These are phyloP conservation scores for Apis cerana DNA, from an alignment of 1,140 invertebrate genomes.

Conservation along the genomic window DNA sequence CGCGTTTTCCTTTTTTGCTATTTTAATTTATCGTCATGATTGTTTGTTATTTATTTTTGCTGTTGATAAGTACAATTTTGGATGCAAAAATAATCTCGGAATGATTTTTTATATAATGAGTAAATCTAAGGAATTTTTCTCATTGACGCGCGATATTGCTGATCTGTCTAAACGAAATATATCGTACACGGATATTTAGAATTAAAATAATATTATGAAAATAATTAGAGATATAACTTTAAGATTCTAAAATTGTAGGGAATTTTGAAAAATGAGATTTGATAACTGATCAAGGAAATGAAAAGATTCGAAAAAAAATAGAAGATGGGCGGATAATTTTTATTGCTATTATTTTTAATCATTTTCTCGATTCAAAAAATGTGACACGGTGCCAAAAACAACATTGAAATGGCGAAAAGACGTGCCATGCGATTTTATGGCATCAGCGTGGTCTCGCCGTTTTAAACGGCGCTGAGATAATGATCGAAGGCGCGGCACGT, in stretches of 20 bases:
- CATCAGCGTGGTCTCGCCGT: conserved; percentile 10
- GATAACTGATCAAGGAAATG: background rate
- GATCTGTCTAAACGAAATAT: no score
- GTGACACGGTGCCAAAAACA: background rate
- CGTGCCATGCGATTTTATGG: conserved; percentile 43
- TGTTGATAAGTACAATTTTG: background rate
- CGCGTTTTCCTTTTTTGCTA: background rate
- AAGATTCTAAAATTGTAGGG: background rate
- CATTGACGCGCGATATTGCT: no score
- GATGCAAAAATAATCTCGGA: no score
- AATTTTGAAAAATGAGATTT: background rate
- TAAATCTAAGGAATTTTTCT: no score
- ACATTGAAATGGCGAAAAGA: conserved; percentile 31
- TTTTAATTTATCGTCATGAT: background rate
- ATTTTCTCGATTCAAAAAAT: background rate
- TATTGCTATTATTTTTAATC: conserved; percentile 44
- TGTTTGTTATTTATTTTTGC: background rate
- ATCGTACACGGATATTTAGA: no score
- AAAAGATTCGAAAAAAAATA: no score
- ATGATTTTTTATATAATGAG: no score
- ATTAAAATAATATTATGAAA: no score
- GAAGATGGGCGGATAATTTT: conserved; percentile 6
- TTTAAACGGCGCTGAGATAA: conserved; percentile 53
- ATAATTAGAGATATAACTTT: no score
- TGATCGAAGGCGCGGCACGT: conserved; percentile 62